Conservation (phyloP, 1,140 invertebrate species). For the Sesamia nonagrioides region DNA sequence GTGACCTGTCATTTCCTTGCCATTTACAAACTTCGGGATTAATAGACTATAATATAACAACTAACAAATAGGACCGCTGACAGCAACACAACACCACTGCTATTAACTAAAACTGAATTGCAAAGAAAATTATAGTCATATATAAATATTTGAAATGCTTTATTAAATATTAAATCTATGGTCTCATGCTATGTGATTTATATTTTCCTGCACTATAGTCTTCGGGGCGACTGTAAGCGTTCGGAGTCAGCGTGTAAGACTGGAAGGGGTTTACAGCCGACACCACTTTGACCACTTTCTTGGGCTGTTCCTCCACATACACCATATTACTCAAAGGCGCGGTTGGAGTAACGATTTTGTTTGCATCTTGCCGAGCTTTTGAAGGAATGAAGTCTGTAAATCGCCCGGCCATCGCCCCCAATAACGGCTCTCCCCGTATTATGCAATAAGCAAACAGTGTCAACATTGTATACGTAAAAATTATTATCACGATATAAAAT, state of each 20-base stretch:
- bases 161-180: constrained; percentile 8
- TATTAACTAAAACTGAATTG: background rate
- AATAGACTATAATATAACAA: no score
- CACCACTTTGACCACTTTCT: constrained; percentile 73
- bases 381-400: constrained; percentile 47
- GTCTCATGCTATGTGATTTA: background rate
- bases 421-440: constrained; percentile 70
- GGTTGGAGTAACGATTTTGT: constrained; percentile 51
- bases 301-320: constrained; percentile 74
- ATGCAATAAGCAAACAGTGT: constrained; percentile 76
- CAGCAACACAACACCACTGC: no score
- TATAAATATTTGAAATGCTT: background rate
- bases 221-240: constrained; percentile 46
- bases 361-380: constrained; percentile 51
- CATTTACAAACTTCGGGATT: no score
- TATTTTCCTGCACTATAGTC: background rate
- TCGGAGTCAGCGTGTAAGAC: constrained; percentile 70
- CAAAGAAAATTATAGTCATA: background rate
- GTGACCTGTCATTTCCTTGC: no score
- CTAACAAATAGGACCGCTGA: no score
- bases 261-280: constrained; percentile 75
- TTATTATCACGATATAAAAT: constrained; percentile 68
- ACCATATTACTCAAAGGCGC: constrained; percentile 72
- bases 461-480: constrained; percentile 61
- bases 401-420: constrained; percentile 56